These are phyloP conservation scores for Lithophane socia DNA, from an alignment of 2,888 invertebrate genomes.

Conservation along the genomic window DNA sequence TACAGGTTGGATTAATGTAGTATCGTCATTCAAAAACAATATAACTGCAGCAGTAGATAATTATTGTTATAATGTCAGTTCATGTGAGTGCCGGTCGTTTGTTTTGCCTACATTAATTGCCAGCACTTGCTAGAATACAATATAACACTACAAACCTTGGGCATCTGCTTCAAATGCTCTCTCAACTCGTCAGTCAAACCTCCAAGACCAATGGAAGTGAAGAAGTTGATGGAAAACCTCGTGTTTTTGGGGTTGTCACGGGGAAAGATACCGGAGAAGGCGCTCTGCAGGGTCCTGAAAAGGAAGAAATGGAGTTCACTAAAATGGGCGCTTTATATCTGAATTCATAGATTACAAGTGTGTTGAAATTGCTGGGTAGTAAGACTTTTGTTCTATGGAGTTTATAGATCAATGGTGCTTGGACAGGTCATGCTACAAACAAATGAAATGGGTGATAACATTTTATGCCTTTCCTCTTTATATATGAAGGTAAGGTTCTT, in stretches of 20 bases:
- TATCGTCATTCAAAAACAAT: background rate
- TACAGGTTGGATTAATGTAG: background rate
- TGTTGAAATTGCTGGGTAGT: no score
- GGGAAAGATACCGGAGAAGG: conserved; percentile 98
- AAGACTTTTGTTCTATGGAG: no score
- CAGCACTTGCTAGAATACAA: background rate
- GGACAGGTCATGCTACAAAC: background rate
- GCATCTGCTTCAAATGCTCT: conserved; percentile 95
- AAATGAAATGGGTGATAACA: background rate
- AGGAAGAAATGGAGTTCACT: conserved; percentile 50
- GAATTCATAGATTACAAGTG: background rate
- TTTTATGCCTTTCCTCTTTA: background rate
- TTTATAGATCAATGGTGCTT: background rate
- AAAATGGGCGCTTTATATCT: conserved; percentile 52
- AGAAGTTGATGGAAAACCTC: conserved; percentile 99
- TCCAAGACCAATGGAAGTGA: conserved; percentile 98
- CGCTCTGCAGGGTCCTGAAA: conserved; percentile 95
- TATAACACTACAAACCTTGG: conserved; percentile 86
- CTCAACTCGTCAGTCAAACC: conserved; percentile 98
- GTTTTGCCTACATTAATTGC: background rate
- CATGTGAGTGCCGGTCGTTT: background rate
- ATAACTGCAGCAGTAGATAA: background rate
- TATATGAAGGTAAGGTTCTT: background rate
- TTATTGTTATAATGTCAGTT: background rate
- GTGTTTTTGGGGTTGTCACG: conserved; percentile 99